A percentile compares a stretch with the other conserved stretches of the same genome.
phyloP scores from a whole-genome alignment of 2,113 vertebrate genomes.

The Coturnix japonica region DNA sequence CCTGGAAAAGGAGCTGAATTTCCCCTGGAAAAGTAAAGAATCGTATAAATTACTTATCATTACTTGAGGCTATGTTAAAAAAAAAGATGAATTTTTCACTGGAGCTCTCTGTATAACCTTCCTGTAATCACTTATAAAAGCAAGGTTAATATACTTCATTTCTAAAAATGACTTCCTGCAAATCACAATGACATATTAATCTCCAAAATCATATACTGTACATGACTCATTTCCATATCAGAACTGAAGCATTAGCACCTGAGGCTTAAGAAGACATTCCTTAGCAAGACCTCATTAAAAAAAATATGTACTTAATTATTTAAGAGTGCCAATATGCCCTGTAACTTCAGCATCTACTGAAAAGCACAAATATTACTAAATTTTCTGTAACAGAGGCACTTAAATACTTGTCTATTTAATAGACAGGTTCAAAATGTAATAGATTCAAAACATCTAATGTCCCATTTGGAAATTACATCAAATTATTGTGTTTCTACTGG shows the following conservation, averaged over 20 bases:
- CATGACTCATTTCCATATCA: background rate
- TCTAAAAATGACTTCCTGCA: constrained; percentile 27
- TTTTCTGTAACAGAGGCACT: background rate
- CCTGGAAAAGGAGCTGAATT: constrained; percentile 60
- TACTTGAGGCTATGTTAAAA: constrained; percentile 13
- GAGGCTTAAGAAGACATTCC: background rate
- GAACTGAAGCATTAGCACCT: background rate
- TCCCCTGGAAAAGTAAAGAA: constrained; percentile 54
- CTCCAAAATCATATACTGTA: background rate
- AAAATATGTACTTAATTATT: background rate
- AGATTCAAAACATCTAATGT: background rate
- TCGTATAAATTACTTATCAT: background rate
- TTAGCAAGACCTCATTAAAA: background rate
- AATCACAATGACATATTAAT: constrained; percentile 13
- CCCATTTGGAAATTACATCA: background rate
- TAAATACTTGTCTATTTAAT: background rate
- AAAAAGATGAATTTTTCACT: background rate
- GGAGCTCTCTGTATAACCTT: background rate
- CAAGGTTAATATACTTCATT: background rate
- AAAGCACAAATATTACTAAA: background rate
- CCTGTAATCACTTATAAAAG: background rate
- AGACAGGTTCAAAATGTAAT: background rate
- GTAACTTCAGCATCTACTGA: background rate
- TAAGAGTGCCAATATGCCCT: background rate
- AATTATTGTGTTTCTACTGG: background rate